Evolutionary conservation across 2,888 invertebrate genomes (phyloP).

Genomic region (Cephus pygmeus): DNA sequence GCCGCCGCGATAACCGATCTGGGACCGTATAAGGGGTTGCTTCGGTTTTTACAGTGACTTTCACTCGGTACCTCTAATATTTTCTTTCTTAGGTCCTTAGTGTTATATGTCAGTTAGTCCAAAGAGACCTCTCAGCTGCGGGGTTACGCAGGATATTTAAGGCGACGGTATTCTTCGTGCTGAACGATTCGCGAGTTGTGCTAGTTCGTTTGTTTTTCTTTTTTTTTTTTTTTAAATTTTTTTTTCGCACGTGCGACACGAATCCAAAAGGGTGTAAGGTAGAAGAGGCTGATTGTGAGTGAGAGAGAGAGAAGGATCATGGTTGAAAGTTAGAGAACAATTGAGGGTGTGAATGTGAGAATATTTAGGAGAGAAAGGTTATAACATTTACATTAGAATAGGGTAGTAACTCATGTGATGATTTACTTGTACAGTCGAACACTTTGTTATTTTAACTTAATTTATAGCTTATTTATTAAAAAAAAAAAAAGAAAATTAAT

Average conservation of each 20-base stretch:
- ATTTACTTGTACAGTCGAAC: conserved; percentile 34
- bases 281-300: conserved; percentile 10
- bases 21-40: not conserved
- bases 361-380: not conserved
- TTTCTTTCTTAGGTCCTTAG: conserved; percentile 9
- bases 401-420: conserved; percentile 26
- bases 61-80: conserved; percentile 6
- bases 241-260: conserved; percentile 8
- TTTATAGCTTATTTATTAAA: conserved; percentile 38
- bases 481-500: not conserved
- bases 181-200: conserved; percentile 6
- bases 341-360: not conserved
- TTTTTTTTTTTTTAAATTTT: not conserved
- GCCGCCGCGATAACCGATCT: not conserved
- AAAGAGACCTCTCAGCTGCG: conserved; percentile 29
- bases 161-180: conserved; percentile 2
- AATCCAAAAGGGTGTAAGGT: conserved; percentile 6
- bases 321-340: not conserved
- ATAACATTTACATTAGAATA: not conserved
- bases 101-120: conserved; percentile 30
- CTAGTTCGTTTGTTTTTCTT: conserved; percentile 5
- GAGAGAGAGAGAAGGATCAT: conserved; percentile 11
- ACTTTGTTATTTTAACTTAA: conserved; percentile 25
- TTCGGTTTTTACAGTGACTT: conserved; percentile 25
- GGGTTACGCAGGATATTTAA: conserved; percentile 1